phyloP scores from a whole-genome alignment of 2,888 invertebrate genomes.

The Dinocampus coccinellae region DNA sequence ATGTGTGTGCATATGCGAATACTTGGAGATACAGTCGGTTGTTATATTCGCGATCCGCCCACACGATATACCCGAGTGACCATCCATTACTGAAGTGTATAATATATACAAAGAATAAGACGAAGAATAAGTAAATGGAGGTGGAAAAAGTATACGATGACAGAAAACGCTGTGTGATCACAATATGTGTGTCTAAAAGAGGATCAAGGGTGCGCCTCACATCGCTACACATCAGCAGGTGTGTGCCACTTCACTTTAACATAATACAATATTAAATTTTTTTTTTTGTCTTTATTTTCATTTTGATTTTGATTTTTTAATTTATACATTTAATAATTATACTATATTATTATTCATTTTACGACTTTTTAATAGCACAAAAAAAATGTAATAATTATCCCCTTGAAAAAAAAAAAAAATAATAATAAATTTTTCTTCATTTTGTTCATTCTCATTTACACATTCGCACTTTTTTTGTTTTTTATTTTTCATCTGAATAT shows the following conservation, averaged over 20 bases:
- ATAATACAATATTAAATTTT: slow-evolving; percentile 13
- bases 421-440: too few species aligned
- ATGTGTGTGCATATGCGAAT: background rate
- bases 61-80: slow-evolving; percentile 36
- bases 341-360: too few species aligned
- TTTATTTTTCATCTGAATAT: background rate
- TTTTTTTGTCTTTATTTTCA: background rate
- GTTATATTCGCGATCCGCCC: slow-evolving; percentile 40
- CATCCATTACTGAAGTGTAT: slow-evolving; percentile 16
- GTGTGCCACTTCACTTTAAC: background rate
- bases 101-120: background rate
- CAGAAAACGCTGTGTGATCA: slow-evolving; percentile 37
- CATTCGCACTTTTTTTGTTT: background rate
- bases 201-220: slow-evolving; percentile 8
- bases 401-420: too few species aligned
- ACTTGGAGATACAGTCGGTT: slow-evolving; percentile 26
- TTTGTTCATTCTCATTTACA: too few species aligned
- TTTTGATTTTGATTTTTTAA: too few species aligned
- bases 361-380: too few species aligned
- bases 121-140: background rate
- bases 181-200: slow-evolving; percentile 18
- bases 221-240: slow-evolving; percentile 20
- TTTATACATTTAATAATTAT: too few species aligned
- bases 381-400: too few species aligned
- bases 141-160: slow-evolving; percentile 33